Percentiles rank a stretch among this genome's conserved stretches.
These are phyloP conservation scores for Anastrepha ludens DNA, from an alignment of 1,140 invertebrate species.

Conservation along the genomic window DNA sequence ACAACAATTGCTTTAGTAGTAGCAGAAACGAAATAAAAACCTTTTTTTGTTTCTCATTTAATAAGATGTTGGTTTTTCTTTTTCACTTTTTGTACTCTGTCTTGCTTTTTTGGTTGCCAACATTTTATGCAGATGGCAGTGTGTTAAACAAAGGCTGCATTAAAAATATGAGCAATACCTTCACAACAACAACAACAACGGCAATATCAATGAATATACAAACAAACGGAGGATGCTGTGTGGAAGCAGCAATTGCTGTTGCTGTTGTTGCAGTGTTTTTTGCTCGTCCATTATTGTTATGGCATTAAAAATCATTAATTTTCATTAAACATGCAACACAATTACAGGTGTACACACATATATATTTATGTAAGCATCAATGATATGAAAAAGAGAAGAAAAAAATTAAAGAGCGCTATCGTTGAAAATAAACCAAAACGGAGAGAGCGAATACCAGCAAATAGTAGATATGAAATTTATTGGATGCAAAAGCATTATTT, in stretches of 20 bases:
- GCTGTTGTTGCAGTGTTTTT: background rate
- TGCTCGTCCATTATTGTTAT: background rate
- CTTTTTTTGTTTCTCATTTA: background rate
- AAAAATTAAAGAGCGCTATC: too few species aligned
- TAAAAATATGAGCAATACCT: background rate
- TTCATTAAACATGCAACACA: slow-evolving; percentile 2
- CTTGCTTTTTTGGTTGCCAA: background rate
- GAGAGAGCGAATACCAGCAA: too few species aligned
- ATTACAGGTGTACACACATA: background rate
- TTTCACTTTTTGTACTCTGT: background rate
- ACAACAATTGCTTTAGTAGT: background rate
- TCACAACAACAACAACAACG: background rate
- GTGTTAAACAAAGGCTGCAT: background rate
- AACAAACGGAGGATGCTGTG: background rate
- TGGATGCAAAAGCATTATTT: too few species aligned
- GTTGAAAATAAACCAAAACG: too few species aligned
- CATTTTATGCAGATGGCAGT: slow-evolving; percentile 20
- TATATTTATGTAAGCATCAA: background rate
- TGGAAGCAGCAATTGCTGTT: background rate
- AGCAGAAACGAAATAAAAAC: background rate
- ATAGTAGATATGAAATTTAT: too few species aligned
- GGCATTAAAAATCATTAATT: slow-evolving; percentile 28
- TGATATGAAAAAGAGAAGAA: background rate
- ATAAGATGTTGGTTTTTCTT: background rate
- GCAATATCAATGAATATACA: background rate